Evolutionary conservation across 1,140 invertebrate genomes (phyloP).

Genomic region (Heliconius eleuchia): DNA sequence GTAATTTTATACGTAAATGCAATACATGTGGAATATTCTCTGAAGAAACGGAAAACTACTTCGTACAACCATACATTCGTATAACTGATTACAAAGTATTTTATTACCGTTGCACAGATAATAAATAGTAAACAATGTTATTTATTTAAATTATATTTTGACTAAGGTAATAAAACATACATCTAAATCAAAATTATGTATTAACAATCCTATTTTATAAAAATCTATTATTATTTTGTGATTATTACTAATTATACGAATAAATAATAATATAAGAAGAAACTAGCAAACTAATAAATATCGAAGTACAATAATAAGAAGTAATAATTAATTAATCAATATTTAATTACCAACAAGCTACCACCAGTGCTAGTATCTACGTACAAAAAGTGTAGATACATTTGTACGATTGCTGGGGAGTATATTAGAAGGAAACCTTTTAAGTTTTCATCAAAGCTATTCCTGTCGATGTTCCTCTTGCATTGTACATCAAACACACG

Average conservation of each 20-base stretch:
- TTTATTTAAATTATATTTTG: background rate
- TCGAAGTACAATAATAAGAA: background rate
- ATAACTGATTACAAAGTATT: background rate
- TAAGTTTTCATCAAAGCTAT: conserved; percentile 75
- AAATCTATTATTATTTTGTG: no score
- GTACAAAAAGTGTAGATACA: conserved; percentile 36
- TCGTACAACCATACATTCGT: background rate
- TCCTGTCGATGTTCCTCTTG: conserved; percentile 49
- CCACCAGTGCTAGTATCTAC: background rate
- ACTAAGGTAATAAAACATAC: background rate
- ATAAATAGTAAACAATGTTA: background rate
- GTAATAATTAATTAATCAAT: background rate
- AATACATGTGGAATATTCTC: background rate
- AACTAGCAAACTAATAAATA: no score
- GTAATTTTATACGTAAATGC: background rate
- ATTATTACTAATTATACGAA: background rate
- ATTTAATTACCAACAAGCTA: background rate
- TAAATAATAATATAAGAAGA: background rate
- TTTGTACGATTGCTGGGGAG: conserved; percentile 66
- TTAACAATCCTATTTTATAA: no score
- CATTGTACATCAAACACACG: conserved; percentile 49
- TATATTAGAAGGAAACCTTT: conserved; percentile 73
- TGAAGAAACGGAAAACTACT: background rate
- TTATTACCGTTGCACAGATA: background rate
- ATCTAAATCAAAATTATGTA: background rate